Evolutionary conservation across 2,888 invertebrate species (phyloP).

Genomic region (Agonum fuliginosum): DNA sequence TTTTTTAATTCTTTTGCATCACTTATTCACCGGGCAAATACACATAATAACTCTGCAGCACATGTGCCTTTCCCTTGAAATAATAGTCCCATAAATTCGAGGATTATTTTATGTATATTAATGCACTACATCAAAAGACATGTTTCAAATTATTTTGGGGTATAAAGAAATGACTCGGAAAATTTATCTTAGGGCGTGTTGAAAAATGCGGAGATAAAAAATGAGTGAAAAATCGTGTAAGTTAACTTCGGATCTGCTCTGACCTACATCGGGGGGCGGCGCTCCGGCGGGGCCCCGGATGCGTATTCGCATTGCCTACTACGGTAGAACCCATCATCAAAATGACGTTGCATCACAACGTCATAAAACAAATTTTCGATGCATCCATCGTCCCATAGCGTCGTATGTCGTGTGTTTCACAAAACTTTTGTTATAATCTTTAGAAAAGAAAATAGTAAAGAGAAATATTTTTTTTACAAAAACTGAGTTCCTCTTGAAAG

Average conservation of each 20-base stretch:
- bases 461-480: too few species aligned
- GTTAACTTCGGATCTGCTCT: neutral
- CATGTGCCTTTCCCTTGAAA: neutral
- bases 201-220: slow-evolving; percentile 37
- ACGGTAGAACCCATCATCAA: too few species aligned
- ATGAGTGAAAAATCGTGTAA: slow-evolving; percentile 29
- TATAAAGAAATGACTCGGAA: slow-evolving; percentile 36
- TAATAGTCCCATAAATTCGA: neutral
- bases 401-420: too few species aligned
- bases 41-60: neutral
- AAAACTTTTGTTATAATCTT: too few species aligned
- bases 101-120: slow-evolving; percentile 19
- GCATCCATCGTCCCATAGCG: too few species aligned
- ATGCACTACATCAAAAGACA: slow-evolving; percentile 20
- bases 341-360: too few species aligned
- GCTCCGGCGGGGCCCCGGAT: slow-evolving; percentile 68
- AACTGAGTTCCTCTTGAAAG: too few species aligned
- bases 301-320: too few species aligned
- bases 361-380: too few species aligned
- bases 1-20: too few species aligned
- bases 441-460: too few species aligned
- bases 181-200: slow-evolving; percentile 30
- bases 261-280: slow-evolving; percentile 63
- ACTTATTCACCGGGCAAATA: too few species aligned
- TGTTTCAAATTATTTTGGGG: slow-evolving; percentile 34